Evolutionary conservation across 37 sponge, comb jelly and placozoan species (phyloP), one percentile per base, ranked within the genome.

Genomic region (Haliclona indistincta): DNA sequence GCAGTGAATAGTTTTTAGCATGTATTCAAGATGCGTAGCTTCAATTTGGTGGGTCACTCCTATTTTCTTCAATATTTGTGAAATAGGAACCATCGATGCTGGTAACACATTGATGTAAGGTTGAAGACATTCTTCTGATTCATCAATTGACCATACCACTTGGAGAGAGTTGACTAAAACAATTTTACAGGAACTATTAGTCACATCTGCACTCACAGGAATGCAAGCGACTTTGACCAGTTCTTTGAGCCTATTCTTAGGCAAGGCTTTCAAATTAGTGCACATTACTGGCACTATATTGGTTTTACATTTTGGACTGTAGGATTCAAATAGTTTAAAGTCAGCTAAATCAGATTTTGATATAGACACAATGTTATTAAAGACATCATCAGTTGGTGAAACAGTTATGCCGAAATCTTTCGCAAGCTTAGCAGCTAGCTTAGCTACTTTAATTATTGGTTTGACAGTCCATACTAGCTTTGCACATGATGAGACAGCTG

Each of bases 381-480:
- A 44, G 3, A 87, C 87, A 75, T 87, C 77, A n/a, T 20, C 23
- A 30, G 54, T 26, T 33, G 8, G 44, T 44, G 75, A 60, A 19
- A n/a, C 2, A 38, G 34, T 13, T 2, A 17, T 60, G 1, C 77
- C 13, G 4, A 47, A 32, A 20, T 77, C 38, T 1, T 33, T 28
- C 34, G 51, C 25, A 22, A 39, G 26, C 3, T 54, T 53, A 30
- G 38, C 2, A n/a, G n/a, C n/a, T n/a, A n/a, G n/a, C n/a, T n/a
- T n/a, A 39, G 60, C 26, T 25, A 58, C 6, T 8, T 20, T 0
- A n/a, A 78, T 43, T 40, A 86, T 53, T 54, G 86, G 86, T 56
- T 68, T 78, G 19, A 86, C 69, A 30, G 86, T 78, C 86, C 86
- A 86, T 33, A 86, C 4, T 5, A 79, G 53, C 29, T n/a, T 2